phyloP scores from a whole-genome alignment of 2,888 invertebrate species.

The Synergus umbraculus region DNA sequence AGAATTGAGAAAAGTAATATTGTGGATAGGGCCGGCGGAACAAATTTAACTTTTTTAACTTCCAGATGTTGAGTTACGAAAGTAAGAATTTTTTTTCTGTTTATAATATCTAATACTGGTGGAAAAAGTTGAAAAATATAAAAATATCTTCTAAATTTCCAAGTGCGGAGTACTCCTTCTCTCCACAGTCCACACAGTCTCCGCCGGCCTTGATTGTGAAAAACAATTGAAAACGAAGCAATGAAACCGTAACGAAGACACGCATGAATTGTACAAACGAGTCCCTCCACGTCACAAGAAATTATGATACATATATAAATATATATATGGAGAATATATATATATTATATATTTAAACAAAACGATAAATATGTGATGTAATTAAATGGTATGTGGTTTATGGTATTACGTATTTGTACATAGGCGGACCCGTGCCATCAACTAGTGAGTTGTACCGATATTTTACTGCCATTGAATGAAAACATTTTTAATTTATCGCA shows the following conservation, averaged over 20 bases:
- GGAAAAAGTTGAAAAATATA: too few relatives aligned
- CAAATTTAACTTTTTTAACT: too few relatives aligned
- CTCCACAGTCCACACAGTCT: too few relatives aligned
- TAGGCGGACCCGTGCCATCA: slow-evolving; percentile 76
- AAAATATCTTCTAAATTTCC: too few relatives aligned
- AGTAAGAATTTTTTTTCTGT: too few relatives aligned
- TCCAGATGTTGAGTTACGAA: too few relatives aligned
- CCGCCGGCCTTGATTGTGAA: slow-evolving; percentile 43
- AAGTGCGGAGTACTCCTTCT: too few relatives aligned
- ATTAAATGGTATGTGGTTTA: slow-evolving; percentile 77
- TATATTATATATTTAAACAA: slow-evolving; percentile 60
- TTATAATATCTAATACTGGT: too few relatives aligned
- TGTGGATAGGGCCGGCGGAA: slow-evolving; percentile 42
- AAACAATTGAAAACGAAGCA: slow-evolving; percentile 68
- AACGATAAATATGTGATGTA: slow-evolving; percentile 77
- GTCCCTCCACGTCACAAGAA: slow-evolving; percentile 76
- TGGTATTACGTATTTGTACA: slow-evolving; percentile 76
- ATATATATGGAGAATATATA: slow-evolving; percentile 57
- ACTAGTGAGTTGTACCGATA: slow-evolving; percentile 77
- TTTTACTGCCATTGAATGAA: slow-evolving; percentile 62
- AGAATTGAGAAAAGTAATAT: slow-evolving; percentile 49
- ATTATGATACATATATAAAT: slow-evolving; percentile 63
- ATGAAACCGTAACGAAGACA: slow-evolving; percentile 70
- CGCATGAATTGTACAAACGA: slow-evolving; percentile 77
- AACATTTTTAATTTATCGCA: slow-evolving; percentile 5